These are phyloP conservation scores for Drosophila maculinotata DNA, from an alignment of 2,888 invertebrate species.

Conservation along the genomic window DNA sequence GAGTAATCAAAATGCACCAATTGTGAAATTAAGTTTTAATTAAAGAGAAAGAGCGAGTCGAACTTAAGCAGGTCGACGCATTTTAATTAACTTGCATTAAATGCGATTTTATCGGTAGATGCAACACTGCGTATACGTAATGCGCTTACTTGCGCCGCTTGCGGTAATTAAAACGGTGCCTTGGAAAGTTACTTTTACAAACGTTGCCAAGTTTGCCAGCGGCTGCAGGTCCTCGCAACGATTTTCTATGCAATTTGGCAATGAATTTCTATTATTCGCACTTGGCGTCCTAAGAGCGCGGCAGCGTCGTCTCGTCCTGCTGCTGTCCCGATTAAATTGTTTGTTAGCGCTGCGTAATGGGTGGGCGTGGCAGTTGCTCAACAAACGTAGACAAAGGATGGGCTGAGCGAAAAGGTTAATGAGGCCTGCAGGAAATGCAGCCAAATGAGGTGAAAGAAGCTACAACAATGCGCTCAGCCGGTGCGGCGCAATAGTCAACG, in stretches of 20 bases:
- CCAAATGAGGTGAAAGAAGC: conserved; percentile 29
- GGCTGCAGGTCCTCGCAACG: conserved; percentile 51
- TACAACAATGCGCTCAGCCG: conserved; percentile 20
- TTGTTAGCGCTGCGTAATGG: conserved; percentile 58
- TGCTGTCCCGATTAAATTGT: conserved; percentile 57
- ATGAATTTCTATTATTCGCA: conserved; percentile 77
- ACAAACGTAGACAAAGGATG: conserved; percentile 65
- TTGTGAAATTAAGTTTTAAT: conserved; percentile 71
- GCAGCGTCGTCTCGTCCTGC: conserved; percentile 10
- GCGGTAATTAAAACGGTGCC: conserved; percentile 75
- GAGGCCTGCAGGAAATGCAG: conserved; percentile 66
- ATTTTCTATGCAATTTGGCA: conserved; percentile 82
- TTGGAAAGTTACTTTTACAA: conserved; percentile 50
- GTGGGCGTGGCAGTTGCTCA: conserved; percentile 39
- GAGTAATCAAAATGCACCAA: conserved; percentile 15
- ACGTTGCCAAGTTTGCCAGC: conserved; percentile 46
- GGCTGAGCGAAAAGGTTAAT: conserved; percentile 67
- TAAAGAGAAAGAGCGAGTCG: conserved; percentile 48
- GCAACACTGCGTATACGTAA: conserved; percentile 70
- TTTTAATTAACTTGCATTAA: conserved; percentile 76
- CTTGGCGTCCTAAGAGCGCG: conserved; percentile 37
- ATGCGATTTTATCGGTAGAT: conserved; percentile 74
- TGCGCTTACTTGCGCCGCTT: conserved; percentile 69
- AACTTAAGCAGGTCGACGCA: conserved; percentile 46
- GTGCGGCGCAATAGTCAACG: too few relatives aligned